Evolutionary conservation across 2,797 vertebrate species (phyloP), one percentile per base, ranked within the genome.

Genomic region (Margarornis squamiger): DNA sequence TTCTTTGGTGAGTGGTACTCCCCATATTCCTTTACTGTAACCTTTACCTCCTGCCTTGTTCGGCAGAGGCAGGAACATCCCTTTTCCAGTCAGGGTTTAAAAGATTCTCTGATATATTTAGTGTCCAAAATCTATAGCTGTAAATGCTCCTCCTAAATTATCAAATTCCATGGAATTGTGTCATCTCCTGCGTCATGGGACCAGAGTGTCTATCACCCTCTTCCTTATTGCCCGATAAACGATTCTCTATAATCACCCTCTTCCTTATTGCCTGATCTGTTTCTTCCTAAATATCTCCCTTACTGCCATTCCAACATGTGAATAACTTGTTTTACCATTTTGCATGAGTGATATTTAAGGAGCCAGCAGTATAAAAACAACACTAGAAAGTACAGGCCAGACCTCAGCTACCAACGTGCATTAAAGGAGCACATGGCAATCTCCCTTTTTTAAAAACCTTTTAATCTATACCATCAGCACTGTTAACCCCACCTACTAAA

Each of bases 241-340:
- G 9, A 76, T 93, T 86, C 77, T 82, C 43, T 88, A 63, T 95
- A 92, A 96, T 92, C 77, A 82, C 45, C 34, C 29, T 93, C 86
- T 92, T 95, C 90, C 92, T 97, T 82, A 63, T 63, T 59, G 77
- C 48, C 63, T 58, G 83, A 74, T 71, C 52, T 65, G 30, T 51
- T 81, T 82, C 67, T 90, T 74, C 54, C 66, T 39, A 84, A 73
- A 24, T 70, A 82, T 39, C 79, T 91, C 74, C 57, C 70, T 73
- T 79, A 57, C 45, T 61, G 49, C 5, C 36, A 66, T 32, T 72
- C 61, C 85, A 76, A 61, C 52, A 34, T 7, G 36, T 45, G 41
- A 92, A 59, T 75, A 88, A 84, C 62, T 61, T 80, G 55, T 55
- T 90, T 62, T 62, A 86, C 39, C 7, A 5, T 78, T 71, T 87